Conservation (phyloP, 1,140 invertebrate species). For the Trissolcus basalis region DNA sequence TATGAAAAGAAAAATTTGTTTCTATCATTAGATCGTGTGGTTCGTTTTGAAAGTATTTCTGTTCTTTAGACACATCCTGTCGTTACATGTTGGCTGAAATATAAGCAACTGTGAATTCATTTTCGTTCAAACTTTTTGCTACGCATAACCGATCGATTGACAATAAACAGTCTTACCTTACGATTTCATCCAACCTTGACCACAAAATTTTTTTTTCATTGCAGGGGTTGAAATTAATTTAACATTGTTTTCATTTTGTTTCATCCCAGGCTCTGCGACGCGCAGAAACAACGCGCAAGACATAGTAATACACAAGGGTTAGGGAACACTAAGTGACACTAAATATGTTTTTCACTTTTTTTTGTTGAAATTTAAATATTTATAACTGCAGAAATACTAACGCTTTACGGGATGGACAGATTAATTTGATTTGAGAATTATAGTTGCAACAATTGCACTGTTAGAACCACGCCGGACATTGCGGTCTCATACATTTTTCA, state of each 20-base stretch:
- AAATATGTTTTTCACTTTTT: constrained; percentile 66
- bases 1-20: constrained; percentile 33
- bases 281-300: constrained; percentile 57
- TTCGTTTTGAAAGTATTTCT: constrained; percentile 34
- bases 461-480: constrained; percentile 52
- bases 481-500: constrained; percentile 22
- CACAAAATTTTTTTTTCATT: constrained; percentile 23
- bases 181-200: constrained; percentile 43
- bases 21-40: constrained; percentile 41
- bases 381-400: constrained; percentile 74
- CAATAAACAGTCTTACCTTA: constrained; percentile 40
- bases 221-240: constrained; percentile 25
- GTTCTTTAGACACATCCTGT: constrained; percentile 23
- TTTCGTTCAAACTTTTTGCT: not conserved
- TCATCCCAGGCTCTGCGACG: constrained; percentile 52
- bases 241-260: constrained; percentile 27
- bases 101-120: not conserved
- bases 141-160: constrained; percentile 21
- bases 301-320: constrained; percentile 63
- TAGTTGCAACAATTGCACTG: constrained; percentile 64
- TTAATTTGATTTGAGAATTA: constrained; percentile 66
- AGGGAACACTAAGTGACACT: constrained; percentile 72
- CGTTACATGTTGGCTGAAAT: constrained; percentile 40
- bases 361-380: constrained; percentile 56
- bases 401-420: constrained; percentile 75